phyloP scores from a whole-genome alignment of 2,888 invertebrate species.

The Myopa tessellatipennis region DNA sequence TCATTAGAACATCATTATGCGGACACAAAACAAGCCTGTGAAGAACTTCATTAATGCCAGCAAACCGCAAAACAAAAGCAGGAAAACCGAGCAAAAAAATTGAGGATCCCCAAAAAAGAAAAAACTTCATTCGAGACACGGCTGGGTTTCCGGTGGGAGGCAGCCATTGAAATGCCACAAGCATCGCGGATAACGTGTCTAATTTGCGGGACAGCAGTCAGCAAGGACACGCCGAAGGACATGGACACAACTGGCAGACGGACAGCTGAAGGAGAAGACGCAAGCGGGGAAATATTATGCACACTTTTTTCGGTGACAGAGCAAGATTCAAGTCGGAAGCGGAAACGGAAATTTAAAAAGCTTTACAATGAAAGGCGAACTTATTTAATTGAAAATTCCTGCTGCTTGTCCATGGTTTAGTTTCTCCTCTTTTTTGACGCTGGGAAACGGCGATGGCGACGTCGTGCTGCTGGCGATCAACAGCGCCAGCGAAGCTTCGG shows the following conservation, averaged over 20 bases:
- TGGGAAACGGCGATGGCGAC: no score
- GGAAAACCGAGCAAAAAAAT: no score
- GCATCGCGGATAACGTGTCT: conserved; percentile 26
- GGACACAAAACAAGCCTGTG: no score
- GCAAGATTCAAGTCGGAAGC: not conserved
- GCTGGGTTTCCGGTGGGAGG: not conserved
- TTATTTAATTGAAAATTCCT: conserved; percentile 38
- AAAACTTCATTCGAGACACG: no score
- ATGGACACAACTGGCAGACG: not conserved
- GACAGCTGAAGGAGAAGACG: no score
- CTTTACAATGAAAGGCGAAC: conserved; percentile 16
- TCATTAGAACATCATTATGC: conserved; percentile 15
- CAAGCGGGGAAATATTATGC: not conserved
- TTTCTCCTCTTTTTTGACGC: not conserved
- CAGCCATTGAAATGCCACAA: conserved; percentile 30
- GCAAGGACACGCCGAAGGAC: not conserved
- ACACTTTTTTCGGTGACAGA: not conserved
- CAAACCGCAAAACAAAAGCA: no score
- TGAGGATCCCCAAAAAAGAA: no score
- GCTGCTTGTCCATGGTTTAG: conserved; percentile 4
- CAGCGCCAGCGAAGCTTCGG: not conserved
- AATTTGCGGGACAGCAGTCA: conserved; percentile 13
- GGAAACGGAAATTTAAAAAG: conserved; percentile 24
- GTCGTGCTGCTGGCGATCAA: not conserved
- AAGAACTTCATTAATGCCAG: no score